These are phyloP conservation scores for Chamaetylas fuelleborni DNA, from an alignment of 2,113 vertebrate species.

Conservation along the genomic window DNA sequence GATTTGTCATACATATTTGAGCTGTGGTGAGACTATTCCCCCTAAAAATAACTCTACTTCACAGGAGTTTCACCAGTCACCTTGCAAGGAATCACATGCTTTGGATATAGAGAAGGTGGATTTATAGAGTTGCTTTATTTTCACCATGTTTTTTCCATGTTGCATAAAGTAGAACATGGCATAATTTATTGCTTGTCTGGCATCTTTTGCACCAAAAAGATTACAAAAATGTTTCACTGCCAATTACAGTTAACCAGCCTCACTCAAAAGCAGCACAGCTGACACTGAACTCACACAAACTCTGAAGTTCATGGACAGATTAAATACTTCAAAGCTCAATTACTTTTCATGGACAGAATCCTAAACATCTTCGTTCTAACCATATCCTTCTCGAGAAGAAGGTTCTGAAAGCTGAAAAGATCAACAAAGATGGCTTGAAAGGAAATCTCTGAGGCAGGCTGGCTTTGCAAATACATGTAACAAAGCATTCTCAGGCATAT, in stretches of 20 bases:
- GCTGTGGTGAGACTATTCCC: neutral
- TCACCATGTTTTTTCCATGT: neutral
- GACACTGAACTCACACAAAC: neutral
- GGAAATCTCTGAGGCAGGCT: neutral
- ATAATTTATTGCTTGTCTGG: slow-evolving; percentile 36
- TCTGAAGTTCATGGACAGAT: neutral
- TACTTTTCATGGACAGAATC: neutral
- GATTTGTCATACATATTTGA: neutral
- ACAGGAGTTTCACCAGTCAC: neutral
- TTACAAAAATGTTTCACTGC: slow-evolving; percentile 16
- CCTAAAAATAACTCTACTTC: neutral
- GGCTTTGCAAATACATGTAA: neutral
- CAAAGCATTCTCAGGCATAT: neutral
- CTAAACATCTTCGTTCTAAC: neutral
- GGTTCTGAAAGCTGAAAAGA: neutral
- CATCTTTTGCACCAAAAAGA: neutral
- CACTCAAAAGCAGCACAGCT: neutral
- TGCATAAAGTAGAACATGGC: slow-evolving; percentile 46
- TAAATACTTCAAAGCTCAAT: slow-evolving; percentile 5
- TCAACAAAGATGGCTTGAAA: neutral
- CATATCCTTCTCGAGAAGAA: neutral
- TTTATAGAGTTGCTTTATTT: neutral
- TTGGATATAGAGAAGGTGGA: neutral
- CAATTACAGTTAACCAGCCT: slow-evolving; percentile 21
- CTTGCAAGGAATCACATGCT: neutral